These are phyloP conservation scores for Aurelia aurita DNA, from an alignment of 30 jellyfish, hydroid and myxozoan genomes.

Conservation along the genomic window DNA sequence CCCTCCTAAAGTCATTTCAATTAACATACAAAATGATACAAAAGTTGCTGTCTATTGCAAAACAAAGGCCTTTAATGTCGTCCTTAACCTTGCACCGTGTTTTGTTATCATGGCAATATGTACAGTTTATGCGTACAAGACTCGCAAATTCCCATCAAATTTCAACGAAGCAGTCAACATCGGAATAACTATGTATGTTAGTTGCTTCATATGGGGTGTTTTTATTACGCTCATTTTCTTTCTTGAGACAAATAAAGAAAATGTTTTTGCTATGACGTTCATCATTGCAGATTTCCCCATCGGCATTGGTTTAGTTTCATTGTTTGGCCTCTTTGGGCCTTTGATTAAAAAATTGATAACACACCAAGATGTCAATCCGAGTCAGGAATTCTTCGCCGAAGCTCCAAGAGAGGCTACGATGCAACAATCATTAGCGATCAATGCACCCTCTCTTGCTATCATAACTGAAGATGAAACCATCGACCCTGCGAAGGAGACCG, in stretches of 20 bases:
- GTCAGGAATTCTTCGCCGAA: too few relatives aligned
- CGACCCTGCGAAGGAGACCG: too few relatives aligned
- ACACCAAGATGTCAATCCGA: neutral
- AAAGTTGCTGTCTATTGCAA: slow-evolving; percentile 71
- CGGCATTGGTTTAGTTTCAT: slow-evolving; percentile 53
- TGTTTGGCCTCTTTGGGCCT: slow-evolving; percentile 73
- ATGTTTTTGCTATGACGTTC: slow-evolving; percentile 18
- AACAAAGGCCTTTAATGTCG: slow-evolving; percentile 52
- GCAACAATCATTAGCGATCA: too few relatives aligned
- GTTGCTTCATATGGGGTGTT: slow-evolving; percentile 85
- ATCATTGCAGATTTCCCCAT: slow-evolving; percentile 46
- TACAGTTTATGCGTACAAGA: slow-evolving; percentile 88
- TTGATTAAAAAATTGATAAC: slow-evolving; percentile 14
- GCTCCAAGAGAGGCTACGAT: too few relatives aligned
- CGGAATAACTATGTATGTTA: slow-evolving; percentile 93
- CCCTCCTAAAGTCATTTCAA: slow-evolving; percentile 62
- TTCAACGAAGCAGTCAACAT: slow-evolving; percentile 92
- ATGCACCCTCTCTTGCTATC: too few relatives aligned
- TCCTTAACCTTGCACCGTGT: slow-evolving; percentile 77
- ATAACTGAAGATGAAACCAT: too few relatives aligned
- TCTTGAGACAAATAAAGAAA: slow-evolving; percentile 26
- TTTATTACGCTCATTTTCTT: slow-evolving; percentile 59
- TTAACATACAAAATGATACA: neutral
- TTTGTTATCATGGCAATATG: slow-evolving; percentile 82
- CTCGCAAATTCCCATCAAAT: slow-evolving; percentile 94